These are phyloP conservation scores for Chydorus sphaericus DNA, from an alignment of 2,888 invertebrate genomes.

Conservation along the genomic window DNA sequence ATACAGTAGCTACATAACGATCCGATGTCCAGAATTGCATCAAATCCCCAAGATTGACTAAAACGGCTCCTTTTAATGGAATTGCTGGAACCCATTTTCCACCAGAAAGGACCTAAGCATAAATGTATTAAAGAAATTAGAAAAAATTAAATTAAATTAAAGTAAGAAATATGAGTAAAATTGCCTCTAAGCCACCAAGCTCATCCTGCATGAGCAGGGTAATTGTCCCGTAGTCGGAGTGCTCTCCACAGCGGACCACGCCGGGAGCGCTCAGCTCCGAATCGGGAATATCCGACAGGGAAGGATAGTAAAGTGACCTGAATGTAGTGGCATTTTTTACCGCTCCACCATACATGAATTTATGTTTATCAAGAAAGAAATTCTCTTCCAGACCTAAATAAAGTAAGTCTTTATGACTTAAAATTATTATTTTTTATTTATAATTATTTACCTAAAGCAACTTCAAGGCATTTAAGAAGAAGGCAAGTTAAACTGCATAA, in stretches of 20 bases:
- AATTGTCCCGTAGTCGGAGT: constrained; percentile 57
- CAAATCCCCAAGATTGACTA: constrained; percentile 59
- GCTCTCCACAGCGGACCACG: constrained; percentile 50
- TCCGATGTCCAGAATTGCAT: constrained; percentile 58
- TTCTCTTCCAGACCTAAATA: constrained; percentile 1
- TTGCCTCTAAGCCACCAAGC: constrained; percentile 55
- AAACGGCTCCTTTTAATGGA: constrained; percentile 56
- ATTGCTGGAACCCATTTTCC: constrained; percentile 57
- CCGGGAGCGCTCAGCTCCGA: constrained; percentile 27
- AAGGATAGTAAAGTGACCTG: constrained; percentile 56
- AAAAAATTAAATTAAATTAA: background rate
- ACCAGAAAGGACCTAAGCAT: constrained; percentile 22
- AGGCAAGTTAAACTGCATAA: constrained; percentile 1
- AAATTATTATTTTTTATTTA: background rate
- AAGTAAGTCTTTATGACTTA: background rate
- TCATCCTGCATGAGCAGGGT: constrained; percentile 55
- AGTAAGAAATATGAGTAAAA: background rate
- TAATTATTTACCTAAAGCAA: background rate
- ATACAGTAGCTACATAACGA: constrained; percentile 50
- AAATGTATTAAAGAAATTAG: background rate
- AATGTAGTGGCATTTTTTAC: constrained; percentile 38
- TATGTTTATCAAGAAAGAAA: constrained; percentile 34
- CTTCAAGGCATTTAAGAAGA: background rate
- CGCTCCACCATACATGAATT: constrained; percentile 41
- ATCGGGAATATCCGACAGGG: constrained; percentile 25